Evolutionary conservation across 53 echinoderm and acorn worm species (phyloP).

Genomic region (Astropecten irregularis): DNA sequence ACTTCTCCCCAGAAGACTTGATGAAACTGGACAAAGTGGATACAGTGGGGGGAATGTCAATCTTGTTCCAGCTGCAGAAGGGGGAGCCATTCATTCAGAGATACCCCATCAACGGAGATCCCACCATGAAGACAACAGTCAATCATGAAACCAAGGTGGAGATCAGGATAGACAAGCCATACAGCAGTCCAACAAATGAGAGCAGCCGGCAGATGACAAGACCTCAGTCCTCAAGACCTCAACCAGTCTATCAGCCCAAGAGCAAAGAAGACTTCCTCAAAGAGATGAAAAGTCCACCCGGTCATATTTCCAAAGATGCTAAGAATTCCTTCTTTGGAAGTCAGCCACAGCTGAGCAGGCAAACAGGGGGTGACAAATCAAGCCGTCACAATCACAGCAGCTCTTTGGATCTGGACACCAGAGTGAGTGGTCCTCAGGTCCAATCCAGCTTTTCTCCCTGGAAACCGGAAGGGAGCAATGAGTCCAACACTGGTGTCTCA

Average conservation of each 20-base stretch:
- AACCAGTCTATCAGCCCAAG: not conserved
- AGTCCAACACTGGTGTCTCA: not conserved
- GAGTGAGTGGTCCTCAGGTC: slow-evolving; percentile 11
- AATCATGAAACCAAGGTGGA: slow-evolving; percentile 30
- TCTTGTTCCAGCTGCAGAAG: slow-evolving; percentile 68
- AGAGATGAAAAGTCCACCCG: not conserved
- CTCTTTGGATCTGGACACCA: slow-evolving; percentile 43
- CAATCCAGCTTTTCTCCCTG: slow-evolving; percentile 21
- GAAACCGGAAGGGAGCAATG: slow-evolving; percentile 1
- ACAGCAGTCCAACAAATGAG: not conserved
- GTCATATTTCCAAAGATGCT: not conserved
- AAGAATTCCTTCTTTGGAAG: slow-evolving; percentile 1
- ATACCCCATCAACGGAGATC: slow-evolving; percentile 45
- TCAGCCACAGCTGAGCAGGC: slow-evolving; percentile 20
- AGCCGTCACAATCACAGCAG: slow-evolving; percentile 32
- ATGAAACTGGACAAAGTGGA: slow-evolving; percentile 59
- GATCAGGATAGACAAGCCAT: slow-evolving; percentile 8
- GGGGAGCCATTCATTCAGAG: slow-evolving; percentile 47
- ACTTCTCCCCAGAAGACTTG: slow-evolving; percentile 65
- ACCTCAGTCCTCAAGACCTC: slow-evolving; percentile 25
- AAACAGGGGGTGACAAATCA: not conserved
- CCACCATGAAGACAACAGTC: not conserved
- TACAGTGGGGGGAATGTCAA: slow-evolving; percentile 42
- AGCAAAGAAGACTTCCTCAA: slow-evolving; percentile 16
- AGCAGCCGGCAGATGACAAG: not conserved